Percentiles rank a stretch among this genome's conserved stretches.
These are phyloP conservation scores for Passer montanus DNA, from an alignment of 2,113 vertebrate genomes.

Conservation along the genomic window DNA sequence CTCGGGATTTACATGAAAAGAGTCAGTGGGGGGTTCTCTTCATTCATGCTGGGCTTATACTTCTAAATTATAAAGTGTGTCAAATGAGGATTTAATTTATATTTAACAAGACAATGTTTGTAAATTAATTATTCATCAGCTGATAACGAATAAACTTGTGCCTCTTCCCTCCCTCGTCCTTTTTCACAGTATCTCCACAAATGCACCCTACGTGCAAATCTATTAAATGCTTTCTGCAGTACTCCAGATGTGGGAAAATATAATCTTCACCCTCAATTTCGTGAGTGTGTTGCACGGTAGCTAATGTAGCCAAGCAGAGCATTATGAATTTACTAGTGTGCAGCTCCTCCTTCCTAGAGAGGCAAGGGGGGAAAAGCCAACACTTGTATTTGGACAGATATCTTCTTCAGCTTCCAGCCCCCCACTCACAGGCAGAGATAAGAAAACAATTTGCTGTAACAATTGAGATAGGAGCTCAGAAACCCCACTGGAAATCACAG, in stretches of 20 bases:
- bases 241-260: slow-evolving; percentile 38
- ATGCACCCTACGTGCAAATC: background rate
- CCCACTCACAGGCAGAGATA: background rate
- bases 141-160: slow-evolving; percentile 44
- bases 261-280: slow-evolving; percentile 12
- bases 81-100: slow-evolving; percentile 66
- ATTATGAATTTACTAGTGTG: background rate
- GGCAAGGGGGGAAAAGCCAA: background rate
- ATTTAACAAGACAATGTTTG: slow-evolving; percentile 60
- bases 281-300: slow-evolving; percentile 37
- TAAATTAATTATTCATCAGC: slow-evolving; percentile 68
- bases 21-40: slow-evolving; percentile 24
- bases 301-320: slow-evolving; percentile 29
- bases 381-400: background rate
- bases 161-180: background rate
- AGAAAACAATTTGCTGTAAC: slow-evolving; percentile 9
- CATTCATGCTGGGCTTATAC: slow-evolving; percentile 3
- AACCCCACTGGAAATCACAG: background rate
- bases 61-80: slow-evolving; percentile 53
- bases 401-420: background rate
- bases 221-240: slow-evolving; percentile 37
- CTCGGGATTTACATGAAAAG: slow-evolving; percentile 2
- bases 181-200: slow-evolving; percentile 29
- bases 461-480: background rate
- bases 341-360: background rate